Base-by-base conservation (phyloP, 2,113 vertebrate genomes). In the Mungos mungo region DNA sequence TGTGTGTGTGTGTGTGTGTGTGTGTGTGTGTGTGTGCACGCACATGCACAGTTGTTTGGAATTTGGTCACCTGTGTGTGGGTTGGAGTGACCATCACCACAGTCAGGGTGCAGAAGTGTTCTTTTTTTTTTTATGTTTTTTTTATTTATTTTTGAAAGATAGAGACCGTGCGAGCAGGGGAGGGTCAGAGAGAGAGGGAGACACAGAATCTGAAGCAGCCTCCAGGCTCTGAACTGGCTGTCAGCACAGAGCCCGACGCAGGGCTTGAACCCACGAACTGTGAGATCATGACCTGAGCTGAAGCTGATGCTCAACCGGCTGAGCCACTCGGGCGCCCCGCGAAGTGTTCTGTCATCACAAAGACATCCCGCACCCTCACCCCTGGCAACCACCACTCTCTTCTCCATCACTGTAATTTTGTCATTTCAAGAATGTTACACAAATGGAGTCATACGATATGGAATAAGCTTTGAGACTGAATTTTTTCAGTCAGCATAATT, bases 361-460 rank as follows among this genome's bases (percentile, higher is more conserved):
- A n/a, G 69, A 93, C 35, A 35, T 45, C 81, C 71, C 60, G 54
- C 52, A 21, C 47, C 45, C 21, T 54, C 10, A 19, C 15, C 65
- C 87, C 69, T 13, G 15, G n/a, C 72, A 66, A 25, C 38, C 41
- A 23, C 74, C 31, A 12, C 57, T 82, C 72, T 88, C 1, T 84
- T 88, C 66, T 90, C 71, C 60, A 11, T 68, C 83, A 45, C 47
- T 76, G 0, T 90, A 31, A 80, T 90, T 92, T 68, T 92, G 84
- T 95, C 87, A 71, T 93, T 87, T 93, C 0, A 2, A 80, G 65
- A 77, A 68, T 52, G n/a, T 90, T 90, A 21, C 10, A 80, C 87
- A 87, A 93, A 69, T 80, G 79, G 83, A 85, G 79, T 68, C 72
- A 1, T 16, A 6, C 21, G 19, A 27, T 5, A 74, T 52, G 38